These are phyloP conservation scores for Chelon auratus DNA, from an alignment of 2,797 vertebrate species.

Conservation along the genomic window DNA sequence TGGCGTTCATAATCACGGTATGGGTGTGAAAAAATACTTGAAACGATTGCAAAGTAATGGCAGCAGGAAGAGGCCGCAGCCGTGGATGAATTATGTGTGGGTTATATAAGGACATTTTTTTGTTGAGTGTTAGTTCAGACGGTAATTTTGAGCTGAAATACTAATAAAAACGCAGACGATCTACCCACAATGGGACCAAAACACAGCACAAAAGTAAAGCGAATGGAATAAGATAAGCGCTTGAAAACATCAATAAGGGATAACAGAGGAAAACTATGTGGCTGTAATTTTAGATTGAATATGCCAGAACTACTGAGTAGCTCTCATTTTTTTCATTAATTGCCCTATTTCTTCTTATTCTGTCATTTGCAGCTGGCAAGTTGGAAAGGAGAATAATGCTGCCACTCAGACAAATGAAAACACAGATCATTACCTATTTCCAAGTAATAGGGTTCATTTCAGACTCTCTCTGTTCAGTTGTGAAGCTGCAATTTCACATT, in stretches of 20 bases:
- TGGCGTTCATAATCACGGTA: constrained; percentile 12
- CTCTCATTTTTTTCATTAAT: background rate
- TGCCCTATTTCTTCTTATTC: background rate
- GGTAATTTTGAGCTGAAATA: constrained; percentile 3
- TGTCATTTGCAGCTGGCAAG: background rate
- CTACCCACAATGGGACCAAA: background rate
- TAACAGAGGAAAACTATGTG: background rate
- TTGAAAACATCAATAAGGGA: constrained; percentile 16
- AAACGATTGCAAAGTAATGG: background rate
- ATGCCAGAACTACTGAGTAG: background rate
- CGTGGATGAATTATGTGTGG: background rate
- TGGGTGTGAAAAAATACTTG: constrained; percentile 2
- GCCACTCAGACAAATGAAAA: background rate
- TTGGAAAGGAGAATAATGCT: background rate
- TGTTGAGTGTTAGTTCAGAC: background rate
- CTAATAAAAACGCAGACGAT: background rate
- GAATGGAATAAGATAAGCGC: constrained; percentile 6
- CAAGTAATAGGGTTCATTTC: background rate
- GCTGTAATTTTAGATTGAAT: constrained; percentile 7
- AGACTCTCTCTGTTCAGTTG: background rate
- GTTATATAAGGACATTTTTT: constrained; percentile 3
- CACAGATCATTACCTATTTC: background rate
- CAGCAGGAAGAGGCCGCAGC: constrained; percentile 11
- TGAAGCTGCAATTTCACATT: background rate
- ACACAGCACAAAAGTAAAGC: constrained; percentile 17